Percentiles rank a stretch among this genome's conserved stretches.
These are phyloP conservation scores for Ascidia mentula DNA, from an alignment of 23 tunicate genomes.

Conservation along the genomic window DNA sequence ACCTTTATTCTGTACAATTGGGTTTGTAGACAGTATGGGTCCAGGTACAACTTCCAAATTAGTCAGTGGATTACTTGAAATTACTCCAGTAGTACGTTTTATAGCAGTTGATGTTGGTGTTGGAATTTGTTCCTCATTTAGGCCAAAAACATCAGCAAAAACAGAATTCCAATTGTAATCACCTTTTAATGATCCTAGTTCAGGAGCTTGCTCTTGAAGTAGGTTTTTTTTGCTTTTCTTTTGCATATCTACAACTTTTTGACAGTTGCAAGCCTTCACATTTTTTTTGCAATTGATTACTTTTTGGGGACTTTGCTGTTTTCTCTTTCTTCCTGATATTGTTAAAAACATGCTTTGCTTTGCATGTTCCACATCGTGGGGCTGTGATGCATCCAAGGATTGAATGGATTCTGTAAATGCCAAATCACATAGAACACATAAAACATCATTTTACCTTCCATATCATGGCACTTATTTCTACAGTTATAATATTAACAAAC, in stretches of 20 bases:
- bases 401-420: no score
- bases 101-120: background rate
- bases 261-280: slow-evolving; percentile 13
- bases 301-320: slow-evolving; percentile 67
- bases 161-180: slow-evolving; percentile 81
- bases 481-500: no score
- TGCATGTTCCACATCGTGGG: no score
- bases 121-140: background rate
- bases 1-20: background rate
- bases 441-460: no score
- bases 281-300: slow-evolving; percentile 16
- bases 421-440: no score
- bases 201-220: slow-evolving; percentile 82
- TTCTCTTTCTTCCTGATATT: slow-evolving; percentile 35
- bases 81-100: background rate
- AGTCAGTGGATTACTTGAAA: background rate
- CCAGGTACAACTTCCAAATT: background rate
- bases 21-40: background rate
- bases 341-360: background rate
- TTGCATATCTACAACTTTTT: background rate
- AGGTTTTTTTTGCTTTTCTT: slow-evolving; percentile 31
- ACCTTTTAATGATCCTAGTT: slow-evolving; percentile 89
- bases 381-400: no score
- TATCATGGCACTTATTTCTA: no score
- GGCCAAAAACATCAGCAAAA: slow-evolving; percentile 59